Percentiles rank a stretch among this genome's conserved stretches.
phyloP scores from a whole-genome alignment of 1,140 invertebrate species.

The Anoplophora glabripennis region DNA sequence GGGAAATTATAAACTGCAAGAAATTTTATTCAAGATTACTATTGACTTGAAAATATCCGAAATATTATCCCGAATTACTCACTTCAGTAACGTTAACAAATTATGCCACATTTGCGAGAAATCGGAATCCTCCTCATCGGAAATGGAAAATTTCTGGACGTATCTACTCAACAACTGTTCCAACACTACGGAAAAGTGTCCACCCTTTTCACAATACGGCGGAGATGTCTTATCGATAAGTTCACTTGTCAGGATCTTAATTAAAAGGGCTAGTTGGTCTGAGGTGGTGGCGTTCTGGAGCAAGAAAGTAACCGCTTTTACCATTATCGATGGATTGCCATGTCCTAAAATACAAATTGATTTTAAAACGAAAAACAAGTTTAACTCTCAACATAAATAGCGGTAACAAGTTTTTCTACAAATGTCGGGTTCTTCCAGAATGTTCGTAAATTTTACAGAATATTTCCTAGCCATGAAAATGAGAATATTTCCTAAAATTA shows the following conservation, averaged over 20 bases:
- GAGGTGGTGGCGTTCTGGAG: conserved; percentile 54
- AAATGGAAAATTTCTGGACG: conserved; percentile 32
- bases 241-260: conserved; percentile 52
- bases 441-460: no score
- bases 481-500: no score
- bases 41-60: background rate
- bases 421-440: no score
- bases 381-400: conserved; percentile 2
- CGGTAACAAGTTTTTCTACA: no score
- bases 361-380: background rate
- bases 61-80: conserved; percentile 18
- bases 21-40: no score
- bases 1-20: no score
- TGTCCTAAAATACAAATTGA: conserved; percentile 49
- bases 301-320: conserved; percentile 54
- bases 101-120: conserved; percentile 51
- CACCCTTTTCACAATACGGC: conserved; percentile 48
- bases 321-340: conserved; percentile 54
- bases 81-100: conserved; percentile 52
- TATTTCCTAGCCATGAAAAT: no score
- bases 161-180: conserved; percentile 48
- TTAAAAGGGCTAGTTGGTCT: conserved; percentile 54
- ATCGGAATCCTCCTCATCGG: conserved; percentile 30
- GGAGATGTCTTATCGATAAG: conserved; percentile 40
- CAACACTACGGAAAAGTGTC: conserved; percentile 54